Conservation (phyloP, 2,113 vertebrate species). For the Corvus cornix region DNA sequence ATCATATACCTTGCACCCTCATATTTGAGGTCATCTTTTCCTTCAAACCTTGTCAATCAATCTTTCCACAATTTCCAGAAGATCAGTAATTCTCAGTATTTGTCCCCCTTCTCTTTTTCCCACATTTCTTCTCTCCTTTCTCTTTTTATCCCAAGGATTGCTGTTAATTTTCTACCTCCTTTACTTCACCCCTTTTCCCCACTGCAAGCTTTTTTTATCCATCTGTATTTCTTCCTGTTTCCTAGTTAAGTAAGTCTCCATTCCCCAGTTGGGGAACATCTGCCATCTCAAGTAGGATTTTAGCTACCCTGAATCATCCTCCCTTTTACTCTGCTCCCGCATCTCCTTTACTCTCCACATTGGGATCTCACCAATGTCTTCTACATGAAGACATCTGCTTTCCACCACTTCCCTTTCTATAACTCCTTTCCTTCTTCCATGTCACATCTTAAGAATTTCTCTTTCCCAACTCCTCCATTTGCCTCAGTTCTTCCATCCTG, state of each 20-base stretch:
- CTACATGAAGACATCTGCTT: neutral
- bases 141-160: neutral
- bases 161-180: neutral
- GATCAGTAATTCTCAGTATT: neutral
- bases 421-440: neutral
- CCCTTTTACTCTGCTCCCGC: neutral
- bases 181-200: neutral
- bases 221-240: neutral
- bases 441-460: neutral
- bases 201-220: neutral
- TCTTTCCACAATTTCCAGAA: neutral
- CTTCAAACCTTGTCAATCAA: neutral
- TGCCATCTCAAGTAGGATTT: neutral
- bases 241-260: neutral
- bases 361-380: neutral
- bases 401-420: neutral
- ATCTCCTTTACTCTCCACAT: neutral
- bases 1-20: neutral
- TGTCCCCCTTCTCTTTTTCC: neutral
- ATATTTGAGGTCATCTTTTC: neutral
- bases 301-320: constrained; percentile 9
- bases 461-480: neutral
- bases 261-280: neutral
- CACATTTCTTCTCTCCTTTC: neutral
- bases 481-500: neutral